A percentile compares a stretch with the other conserved stretches of the same genome.
phyloP scores from a whole-genome alignment of 2,797 vertebrate species.

The Spheniscus humboldti region DNA sequence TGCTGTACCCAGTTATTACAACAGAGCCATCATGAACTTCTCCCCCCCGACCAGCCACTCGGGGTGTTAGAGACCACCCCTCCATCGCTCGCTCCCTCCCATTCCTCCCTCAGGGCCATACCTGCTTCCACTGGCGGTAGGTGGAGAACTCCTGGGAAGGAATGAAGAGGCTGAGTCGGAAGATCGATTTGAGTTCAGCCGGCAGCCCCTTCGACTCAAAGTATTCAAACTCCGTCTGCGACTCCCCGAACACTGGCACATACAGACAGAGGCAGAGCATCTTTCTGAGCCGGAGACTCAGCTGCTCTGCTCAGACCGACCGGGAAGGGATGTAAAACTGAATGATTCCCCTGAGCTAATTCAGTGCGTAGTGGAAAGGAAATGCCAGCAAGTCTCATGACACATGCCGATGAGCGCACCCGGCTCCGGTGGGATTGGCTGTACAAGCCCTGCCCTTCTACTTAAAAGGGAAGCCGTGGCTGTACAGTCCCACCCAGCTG shows the following conservation, averaged over 20 bases:
- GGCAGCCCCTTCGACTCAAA: slow-evolving; percentile 93
- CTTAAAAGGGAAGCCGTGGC: slow-evolving; percentile 56
- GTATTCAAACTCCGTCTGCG: slow-evolving; percentile 87
- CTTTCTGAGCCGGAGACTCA: neutral
- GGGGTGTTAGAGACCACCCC: neutral
- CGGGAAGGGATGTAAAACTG: neutral
- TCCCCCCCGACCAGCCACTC: neutral
- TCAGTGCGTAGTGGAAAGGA: slow-evolving; percentile 2
- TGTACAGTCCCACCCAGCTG: neutral
- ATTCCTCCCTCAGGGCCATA: neutral
- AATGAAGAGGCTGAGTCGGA: slow-evolving; percentile 87
- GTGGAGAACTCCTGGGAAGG: slow-evolving; percentile 89
- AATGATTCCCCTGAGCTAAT: neutral
- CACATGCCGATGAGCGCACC: neutral
- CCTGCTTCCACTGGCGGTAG: slow-evolving; percentile 89
- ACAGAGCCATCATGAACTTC: neutral
- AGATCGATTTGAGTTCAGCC: slow-evolving; percentile 85
- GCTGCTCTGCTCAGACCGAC: neutral
- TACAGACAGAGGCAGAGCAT: slow-evolving; percentile 94
- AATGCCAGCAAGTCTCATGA: slow-evolving; percentile 58
- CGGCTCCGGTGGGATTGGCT: slow-evolving; percentile 51
- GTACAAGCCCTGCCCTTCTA: slow-evolving; percentile 64
- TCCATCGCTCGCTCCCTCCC: rapidly evolving
- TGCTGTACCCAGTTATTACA: neutral
- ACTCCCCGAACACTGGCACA: slow-evolving; percentile 80